Evolutionary conservation across 2,113 vertebrate species (phyloP), one percentile per base, ranked within the genome.

Genomic region (Panurus biarmicus): DNA sequence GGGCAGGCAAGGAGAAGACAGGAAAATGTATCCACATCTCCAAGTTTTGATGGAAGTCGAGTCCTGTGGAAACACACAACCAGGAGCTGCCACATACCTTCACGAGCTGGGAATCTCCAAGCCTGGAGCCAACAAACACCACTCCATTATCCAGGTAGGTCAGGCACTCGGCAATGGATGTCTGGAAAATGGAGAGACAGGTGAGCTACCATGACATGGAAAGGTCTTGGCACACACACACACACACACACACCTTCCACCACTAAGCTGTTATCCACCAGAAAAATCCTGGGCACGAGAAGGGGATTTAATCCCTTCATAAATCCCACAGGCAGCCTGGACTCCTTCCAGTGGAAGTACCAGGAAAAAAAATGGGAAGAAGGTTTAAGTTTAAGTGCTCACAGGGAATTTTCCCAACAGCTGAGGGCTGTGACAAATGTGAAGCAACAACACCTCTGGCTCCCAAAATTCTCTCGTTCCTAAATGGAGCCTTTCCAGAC

Each of bases 111-210:
- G 99, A 99, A 91, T 99, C 99, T 22, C 99, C 99, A 23, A 99
- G 98, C 48, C 99, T 98, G 87, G 99, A 99, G 26, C 99, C 99
- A 1, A 99, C 99, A 77, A 99, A 99, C 70, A 99, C 99, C 47
- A 99, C 99, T 6, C 99, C 99, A 0, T 99, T 99, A 93, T 99
- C 99, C 92, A 99, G 96, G 97, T 99, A 99, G 9, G 99, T 99
- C 97, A 99, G 93, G 95, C 99, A 99, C 95, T 99, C 99, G 0
- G 99, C 99, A 56, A 99, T 99, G 69, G 99, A 99, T 3, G 99
- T 99, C 99, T 99, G 96, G 47, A 88, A 64, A 93, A 24, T 3
- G 61, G 94, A 91, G 56, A 56, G 29, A 12, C 20, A 6, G 51
- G 36, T 94, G 60, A 81, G 42, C 50, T 17, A 25, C 22, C 28